phyloP scores from a whole-genome alignment of 2,888 invertebrate genomes.

The Hemithea aestivaria region DNA sequence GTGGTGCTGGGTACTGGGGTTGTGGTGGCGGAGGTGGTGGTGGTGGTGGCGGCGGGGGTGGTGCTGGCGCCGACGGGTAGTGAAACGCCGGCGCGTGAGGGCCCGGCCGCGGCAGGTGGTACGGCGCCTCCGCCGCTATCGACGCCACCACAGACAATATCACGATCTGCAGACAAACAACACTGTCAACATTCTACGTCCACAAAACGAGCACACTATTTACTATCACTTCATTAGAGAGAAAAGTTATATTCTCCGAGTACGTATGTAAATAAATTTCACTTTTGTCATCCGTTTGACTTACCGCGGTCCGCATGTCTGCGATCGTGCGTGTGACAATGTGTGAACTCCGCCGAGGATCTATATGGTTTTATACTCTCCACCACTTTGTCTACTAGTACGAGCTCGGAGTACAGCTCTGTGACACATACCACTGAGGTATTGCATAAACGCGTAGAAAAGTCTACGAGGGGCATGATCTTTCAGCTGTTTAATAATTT shows the following conservation, averaged over 20 bases:
- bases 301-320: constrained; percentile 70
- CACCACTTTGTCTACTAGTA: constrained; percentile 48
- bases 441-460: constrained; percentile 28
- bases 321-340: constrained; percentile 47
- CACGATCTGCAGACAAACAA: constrained; percentile 50
- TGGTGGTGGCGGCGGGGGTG: constrained; percentile 30
- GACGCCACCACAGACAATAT: constrained; percentile 56
- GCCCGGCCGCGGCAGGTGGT: constrained; percentile 60
- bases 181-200: constrained; percentile 20
- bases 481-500: constrained; percentile 23
- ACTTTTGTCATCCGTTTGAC: constrained; percentile 49
- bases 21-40: constrained; percentile 22
- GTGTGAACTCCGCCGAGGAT: constrained; percentile 41
- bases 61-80: constrained; percentile 41
- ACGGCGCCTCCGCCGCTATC: constrained; percentile 63
- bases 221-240: constrained; percentile 28
- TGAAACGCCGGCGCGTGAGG: constrained; percentile 38
- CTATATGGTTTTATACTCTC: constrained; percentile 58
- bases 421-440: constrained; percentile 19
- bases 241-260: constrained; percentile 32
- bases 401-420: constrained; percentile 31
- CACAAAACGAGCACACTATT: constrained; percentile 16
- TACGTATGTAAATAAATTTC: constrained; percentile 47
- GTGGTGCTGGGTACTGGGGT: too few relatives aligned
- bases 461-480: constrained; percentile 17